Percentiles rank a stretch among this genome's conserved stretches.
Evolutionary conservation across 1,140 invertebrate species (phyloP).

Genomic region (Parapsyche elsis): DNA sequence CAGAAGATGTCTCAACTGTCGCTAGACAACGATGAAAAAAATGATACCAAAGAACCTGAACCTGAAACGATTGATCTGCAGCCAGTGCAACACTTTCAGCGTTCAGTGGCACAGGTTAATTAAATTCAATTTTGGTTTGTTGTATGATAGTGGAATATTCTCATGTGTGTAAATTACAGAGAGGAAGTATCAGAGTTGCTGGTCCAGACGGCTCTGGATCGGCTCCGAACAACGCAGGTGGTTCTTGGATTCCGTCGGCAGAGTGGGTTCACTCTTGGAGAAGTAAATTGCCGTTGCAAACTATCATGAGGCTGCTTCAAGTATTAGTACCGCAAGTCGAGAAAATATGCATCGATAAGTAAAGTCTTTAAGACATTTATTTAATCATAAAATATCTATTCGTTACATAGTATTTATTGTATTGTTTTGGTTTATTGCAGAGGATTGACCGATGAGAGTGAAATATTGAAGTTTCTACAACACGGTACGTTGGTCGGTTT

Average conservation of each 20-base stretch:
- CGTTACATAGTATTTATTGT: background rate
- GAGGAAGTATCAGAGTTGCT: constrained; percentile 52
- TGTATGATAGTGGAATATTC: constrained; percentile 9
- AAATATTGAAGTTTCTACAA: constrained; percentile 98
- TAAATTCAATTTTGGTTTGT: background rate
- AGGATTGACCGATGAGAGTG: constrained; percentile 98
- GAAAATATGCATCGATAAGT: constrained; percentile 99
- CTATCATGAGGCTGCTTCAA: constrained; percentile 98
- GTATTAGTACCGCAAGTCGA: constrained; percentile 99
- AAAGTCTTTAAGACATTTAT: too few species aligned
- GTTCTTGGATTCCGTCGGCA: constrained; percentile 84
- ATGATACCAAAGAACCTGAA: background rate
- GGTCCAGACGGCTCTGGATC: constrained; percentile 19
- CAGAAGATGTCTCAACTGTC: constrained; percentile 49
- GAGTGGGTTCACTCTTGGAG: constrained; percentile 99
- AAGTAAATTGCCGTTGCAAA: constrained; percentile 95
- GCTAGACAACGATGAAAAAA: constrained; percentile 37
- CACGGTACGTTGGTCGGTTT: constrained; percentile 98
- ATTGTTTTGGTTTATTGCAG: constrained; percentile 68
- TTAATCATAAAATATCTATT: too few species aligned
- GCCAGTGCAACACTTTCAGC: constrained; percentile 52
- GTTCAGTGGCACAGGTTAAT: constrained; percentile 60
- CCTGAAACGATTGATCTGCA: constrained; percentile 33
- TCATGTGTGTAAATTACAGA: constrained; percentile 35
- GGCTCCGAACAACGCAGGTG: constrained; percentile 48